phyloP scores from a whole-genome alignment of 2,797 vertebrate species.

The Denticeps clupeoides region DNA sequence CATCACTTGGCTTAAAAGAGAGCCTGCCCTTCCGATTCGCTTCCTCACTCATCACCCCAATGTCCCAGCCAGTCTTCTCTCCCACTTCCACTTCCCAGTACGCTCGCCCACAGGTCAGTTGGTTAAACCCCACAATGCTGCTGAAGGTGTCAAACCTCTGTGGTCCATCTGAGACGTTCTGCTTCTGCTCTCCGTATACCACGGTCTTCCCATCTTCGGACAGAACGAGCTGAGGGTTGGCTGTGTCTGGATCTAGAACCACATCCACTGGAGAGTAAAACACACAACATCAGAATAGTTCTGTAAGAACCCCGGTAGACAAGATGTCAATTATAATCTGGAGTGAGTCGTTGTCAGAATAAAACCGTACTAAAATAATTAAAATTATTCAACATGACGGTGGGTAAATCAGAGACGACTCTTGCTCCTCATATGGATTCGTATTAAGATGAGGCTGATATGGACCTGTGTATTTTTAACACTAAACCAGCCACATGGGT shows the following conservation, averaged over 20 bases:
- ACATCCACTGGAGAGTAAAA: constrained; percentile 20
- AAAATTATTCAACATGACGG: no score
- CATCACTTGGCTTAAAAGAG: not conserved
- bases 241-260: constrained; percentile 20
- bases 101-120: constrained; percentile 7
- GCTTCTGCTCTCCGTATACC: not conserved
- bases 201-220: constrained; percentile 16
- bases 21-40: not conserved
- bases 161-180: not conserved
- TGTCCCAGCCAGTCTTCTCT: constrained; percentile 23
- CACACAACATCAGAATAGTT: not conserved
- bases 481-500: no score
- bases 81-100: constrained; percentile 29
- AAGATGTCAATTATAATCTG: no score
- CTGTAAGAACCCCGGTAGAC: not conserved
- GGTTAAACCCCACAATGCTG: constrained; percentile 10
- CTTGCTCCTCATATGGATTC: no score
- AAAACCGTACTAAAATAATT: no score
- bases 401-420: no score
- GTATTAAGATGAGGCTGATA: no score
- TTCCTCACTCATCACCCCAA: constrained; percentile 23
- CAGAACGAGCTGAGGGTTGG: constrained; percentile 8
- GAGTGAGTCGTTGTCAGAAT: no score
- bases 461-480: no score
- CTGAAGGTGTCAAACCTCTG: constrained; percentile 12